Conservation (phyloP, 2,113 vertebrate genomes). For the Phylloscopus whistleri region DNA sequence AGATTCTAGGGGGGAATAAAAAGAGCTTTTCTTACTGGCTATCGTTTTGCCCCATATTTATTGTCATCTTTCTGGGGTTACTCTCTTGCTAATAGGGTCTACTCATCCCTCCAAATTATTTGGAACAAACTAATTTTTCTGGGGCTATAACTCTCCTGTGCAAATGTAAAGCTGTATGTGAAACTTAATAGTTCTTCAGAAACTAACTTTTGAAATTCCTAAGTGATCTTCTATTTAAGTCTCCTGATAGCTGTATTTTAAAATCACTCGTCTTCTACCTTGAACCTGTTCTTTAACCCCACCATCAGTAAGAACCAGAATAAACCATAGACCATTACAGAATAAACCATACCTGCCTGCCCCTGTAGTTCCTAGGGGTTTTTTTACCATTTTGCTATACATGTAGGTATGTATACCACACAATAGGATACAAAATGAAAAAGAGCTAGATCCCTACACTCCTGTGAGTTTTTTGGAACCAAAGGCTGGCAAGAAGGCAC, state of each 20-base stretch:
- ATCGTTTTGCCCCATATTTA: neutral
- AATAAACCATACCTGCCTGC: neutral
- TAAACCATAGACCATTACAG: neutral
- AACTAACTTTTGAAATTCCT: neutral
- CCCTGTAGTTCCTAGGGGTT: neutral
- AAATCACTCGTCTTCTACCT: neutral
- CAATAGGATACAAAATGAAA: neutral
- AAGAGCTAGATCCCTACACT: neutral
- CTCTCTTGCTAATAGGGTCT: neutral
- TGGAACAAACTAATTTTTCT: neutral
- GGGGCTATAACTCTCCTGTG: neutral
- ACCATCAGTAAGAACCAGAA: neutral
- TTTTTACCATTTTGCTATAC: neutral
- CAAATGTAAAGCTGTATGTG: neutral
- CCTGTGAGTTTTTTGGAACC: neutral
- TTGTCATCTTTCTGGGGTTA: neutral
- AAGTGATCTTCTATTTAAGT: neutral
- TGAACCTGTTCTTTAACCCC: neutral
- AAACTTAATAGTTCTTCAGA: neutral
- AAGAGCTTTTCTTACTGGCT: neutral
- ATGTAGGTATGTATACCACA: neutral
- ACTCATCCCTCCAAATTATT: neutral
- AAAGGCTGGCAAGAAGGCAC: rapidly evolving
- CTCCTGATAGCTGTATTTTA: neutral
- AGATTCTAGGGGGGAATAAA: neutral